Evolutionary conservation across 2,113 vertebrate species (phyloP).

Genomic region (Nothocercus julius): DNA sequence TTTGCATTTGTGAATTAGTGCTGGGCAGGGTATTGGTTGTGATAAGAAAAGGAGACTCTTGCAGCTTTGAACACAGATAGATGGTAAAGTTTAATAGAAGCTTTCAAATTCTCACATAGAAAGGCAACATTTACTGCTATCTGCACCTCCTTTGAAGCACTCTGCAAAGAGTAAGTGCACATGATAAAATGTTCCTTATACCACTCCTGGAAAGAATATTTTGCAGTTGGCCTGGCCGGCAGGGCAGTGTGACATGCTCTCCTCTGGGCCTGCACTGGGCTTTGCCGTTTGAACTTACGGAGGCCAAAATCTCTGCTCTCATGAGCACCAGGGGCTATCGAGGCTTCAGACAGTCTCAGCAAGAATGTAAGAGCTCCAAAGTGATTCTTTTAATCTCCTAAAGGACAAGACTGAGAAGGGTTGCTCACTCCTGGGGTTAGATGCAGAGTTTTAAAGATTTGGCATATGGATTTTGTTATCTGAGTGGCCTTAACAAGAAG

Average conservation of each 20-base stretch:
- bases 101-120: background rate
- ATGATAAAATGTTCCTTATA: background rate
- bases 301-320: accelerated
- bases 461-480: background rate
- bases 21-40: background rate
- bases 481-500: background rate
- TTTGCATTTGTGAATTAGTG: conserved; percentile 18
- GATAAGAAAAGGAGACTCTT: background rate
- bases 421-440: background rate
- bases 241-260: background rate
- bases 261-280: background rate
- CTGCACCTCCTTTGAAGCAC: background rate
- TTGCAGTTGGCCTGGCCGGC: background rate
- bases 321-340: background rate
- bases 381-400: background rate
- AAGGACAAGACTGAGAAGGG: background rate
- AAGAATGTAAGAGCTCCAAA: background rate
- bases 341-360: background rate
- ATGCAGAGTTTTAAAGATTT: background rate
- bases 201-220: background rate
- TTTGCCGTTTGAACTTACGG: background rate
- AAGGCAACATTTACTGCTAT: background rate
- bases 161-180: background rate
- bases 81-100: background rate
- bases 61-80: background rate